A percentile compares a stretch with the other conserved stretches of the same genome.
phyloP scores from a whole-genome alignment of 1,140 invertebrate genomes.

The Heliconius eleuchia region DNA sequence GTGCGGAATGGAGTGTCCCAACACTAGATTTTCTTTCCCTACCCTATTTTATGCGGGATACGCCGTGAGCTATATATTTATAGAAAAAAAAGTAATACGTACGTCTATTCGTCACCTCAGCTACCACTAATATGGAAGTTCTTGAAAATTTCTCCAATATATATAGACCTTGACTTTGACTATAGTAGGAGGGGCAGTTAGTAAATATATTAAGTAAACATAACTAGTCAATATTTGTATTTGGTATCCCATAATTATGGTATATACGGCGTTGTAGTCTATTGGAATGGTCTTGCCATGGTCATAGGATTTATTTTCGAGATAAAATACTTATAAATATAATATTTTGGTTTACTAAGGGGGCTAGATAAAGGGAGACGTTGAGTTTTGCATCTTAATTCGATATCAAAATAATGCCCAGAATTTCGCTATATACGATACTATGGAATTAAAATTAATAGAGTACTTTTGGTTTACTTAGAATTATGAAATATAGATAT shows the following conservation, averaged over 20 bases:
- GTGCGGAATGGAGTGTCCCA: too few species aligned
- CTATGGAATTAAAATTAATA: too few species aligned
- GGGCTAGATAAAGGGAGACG: too few species aligned
- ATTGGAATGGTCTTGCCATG: neutral
- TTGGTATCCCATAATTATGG: neutral
- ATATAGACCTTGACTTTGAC: slow-evolving; percentile 30
- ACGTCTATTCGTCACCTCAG: slow-evolving; percentile 32
- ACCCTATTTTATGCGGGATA: too few species aligned
- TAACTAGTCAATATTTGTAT: neutral
- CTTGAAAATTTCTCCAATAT: slow-evolving; percentile 13
- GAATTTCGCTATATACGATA: too few species aligned
- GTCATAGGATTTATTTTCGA: neutral
- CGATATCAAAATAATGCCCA: too few species aligned
- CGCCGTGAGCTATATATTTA: slow-evolving; percentile 5
- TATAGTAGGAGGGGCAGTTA: slow-evolving; percentile 17
- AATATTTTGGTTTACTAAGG: too few species aligned
- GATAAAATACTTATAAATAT: neutral
- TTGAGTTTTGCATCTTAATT: too few species aligned
- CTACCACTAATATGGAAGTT: neutral
- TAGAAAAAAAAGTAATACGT: slow-evolving; percentile 28
- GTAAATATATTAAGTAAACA: slow-evolving; percentile 12
- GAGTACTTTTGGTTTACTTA: too few species aligned
- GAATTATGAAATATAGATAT: too few species aligned
- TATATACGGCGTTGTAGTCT: neutral
- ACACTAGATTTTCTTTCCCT: too few species aligned